Evolutionary conservation across 2,113 vertebrate species (phyloP).

Genomic region (Pomatorhinus ruficollis): DNA sequence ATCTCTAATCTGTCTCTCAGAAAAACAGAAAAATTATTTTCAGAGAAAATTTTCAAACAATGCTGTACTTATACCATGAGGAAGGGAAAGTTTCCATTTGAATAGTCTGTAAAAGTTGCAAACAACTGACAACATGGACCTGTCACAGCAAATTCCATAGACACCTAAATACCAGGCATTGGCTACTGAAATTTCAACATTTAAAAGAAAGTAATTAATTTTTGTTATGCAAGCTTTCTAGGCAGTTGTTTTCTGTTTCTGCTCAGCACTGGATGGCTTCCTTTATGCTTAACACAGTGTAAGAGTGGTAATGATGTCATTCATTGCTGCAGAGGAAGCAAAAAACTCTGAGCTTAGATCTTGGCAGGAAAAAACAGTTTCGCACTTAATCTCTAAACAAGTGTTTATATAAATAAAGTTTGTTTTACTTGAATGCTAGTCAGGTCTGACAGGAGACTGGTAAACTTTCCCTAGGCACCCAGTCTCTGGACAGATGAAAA

Average conservation of each 20-base stretch:
- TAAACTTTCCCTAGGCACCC: neutral
- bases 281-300: neutral
- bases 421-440: slow-evolving; percentile 35
- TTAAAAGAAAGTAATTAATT: neutral
- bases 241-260: neutral
- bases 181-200: neutral
- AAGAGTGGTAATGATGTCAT: slow-evolving; percentile 38
- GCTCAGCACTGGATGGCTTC: neutral
- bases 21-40: neutral
- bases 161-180: neutral
- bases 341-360: neutral
- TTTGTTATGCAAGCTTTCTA: neutral
- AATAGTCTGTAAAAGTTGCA: neutral
- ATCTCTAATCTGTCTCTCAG: neutral
- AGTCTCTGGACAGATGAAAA: neutral
- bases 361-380: slow-evolving; percentile 52
- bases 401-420: slow-evolving; percentile 42
- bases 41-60: neutral
- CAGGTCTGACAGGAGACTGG: neutral
- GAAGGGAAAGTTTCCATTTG: neutral
- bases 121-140: neutral
- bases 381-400: slow-evolving; percentile 53
- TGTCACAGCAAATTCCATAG: neutral
- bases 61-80: neutral
- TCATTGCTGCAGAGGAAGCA: slow-evolving; percentile 26